Conservation (phyloP, 2,797 vertebrate species). For the Parauchenoglanis ngamensis region DNA sequence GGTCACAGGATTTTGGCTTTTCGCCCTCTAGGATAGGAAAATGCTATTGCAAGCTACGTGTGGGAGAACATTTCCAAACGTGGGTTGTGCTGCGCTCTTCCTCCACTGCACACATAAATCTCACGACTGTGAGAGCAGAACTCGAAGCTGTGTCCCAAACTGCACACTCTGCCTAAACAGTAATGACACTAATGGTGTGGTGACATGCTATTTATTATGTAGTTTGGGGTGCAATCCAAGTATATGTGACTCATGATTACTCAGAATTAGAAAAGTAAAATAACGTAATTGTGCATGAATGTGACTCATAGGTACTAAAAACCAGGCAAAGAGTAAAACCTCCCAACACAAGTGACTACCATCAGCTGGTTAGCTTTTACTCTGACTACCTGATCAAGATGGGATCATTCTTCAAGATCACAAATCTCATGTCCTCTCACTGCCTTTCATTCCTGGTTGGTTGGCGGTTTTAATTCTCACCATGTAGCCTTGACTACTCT, state of each 20-base stretch:
- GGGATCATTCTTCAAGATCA: not conserved
- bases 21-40: no score
- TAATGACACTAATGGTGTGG: not conserved
- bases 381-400: not conserved
- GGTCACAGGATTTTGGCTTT: not conserved
- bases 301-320: not conserved
- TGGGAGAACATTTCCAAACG: not conserved
- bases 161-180: not conserved
- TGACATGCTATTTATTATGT: not conserved
- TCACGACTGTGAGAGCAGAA: not conserved
- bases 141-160: not conserved
- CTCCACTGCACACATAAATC: not conserved
- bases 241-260: not conserved
- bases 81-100: slow-evolving; percentile 1
- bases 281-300: not conserved
- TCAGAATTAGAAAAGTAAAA: not conserved
- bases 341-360: not conserved
- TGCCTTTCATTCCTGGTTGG: not conserved
- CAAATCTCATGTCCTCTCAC: not conserved
- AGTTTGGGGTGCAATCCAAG: not conserved
- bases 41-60: not conserved
- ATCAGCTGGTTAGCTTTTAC: not conserved
- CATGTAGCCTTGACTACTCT: not conserved
- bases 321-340: not conserved
- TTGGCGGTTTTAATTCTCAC: not conserved